Evolutionary conservation across 2,113 vertebrate species (phyloP).

Genomic region (Thamnaconus septentrionalis): DNA sequence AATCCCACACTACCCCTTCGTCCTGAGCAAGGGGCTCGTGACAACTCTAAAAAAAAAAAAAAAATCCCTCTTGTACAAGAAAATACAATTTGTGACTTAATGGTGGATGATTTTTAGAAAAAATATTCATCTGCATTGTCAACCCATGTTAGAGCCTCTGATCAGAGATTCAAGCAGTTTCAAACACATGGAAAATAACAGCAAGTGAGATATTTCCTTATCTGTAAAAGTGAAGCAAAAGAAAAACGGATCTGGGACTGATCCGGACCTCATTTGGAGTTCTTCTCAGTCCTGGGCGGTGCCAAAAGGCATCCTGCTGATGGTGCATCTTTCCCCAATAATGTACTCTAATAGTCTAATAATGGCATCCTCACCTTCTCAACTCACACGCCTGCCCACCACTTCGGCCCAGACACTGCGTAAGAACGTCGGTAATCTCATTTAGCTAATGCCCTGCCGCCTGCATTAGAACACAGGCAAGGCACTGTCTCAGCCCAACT

Average conservation of each 20-base stretch:
- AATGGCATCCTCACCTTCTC: slow-evolving; percentile 61
- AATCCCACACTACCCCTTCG: slow-evolving; percentile 36
- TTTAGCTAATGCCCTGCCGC: slow-evolving; percentile 75
- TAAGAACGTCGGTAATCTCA: slow-evolving; percentile 74
- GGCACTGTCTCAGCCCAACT: slow-evolving; percentile 63
- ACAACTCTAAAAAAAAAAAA: slow-evolving; percentile 24
- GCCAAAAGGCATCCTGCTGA: slow-evolving; percentile 27
- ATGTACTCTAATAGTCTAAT: slow-evolving; percentile 47
- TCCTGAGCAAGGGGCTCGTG: slow-evolving; percentile 19
- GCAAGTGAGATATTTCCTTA: background rate
- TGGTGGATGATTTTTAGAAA: no score
- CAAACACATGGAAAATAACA: background rate
- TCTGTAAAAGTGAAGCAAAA: background rate
- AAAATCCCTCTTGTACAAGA: slow-evolving; percentile 5
- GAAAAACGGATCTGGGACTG: background rate
- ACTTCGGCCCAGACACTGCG: slow-evolving; percentile 64
- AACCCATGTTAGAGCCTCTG: no score
- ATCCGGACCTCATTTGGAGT: background rate
- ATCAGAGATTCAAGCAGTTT: background rate
- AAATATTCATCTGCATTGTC: no score
- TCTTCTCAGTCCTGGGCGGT: background rate
- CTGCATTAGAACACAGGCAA: slow-evolving; percentile 69
- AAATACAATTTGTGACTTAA: slow-evolving; percentile 14
- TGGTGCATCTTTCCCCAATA: slow-evolving; percentile 18
- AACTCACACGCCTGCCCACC: slow-evolving; percentile 54